Base-by-base conservation (phyloP, 2,888 invertebrate species). In the Orthosia gracilis region DNA sequence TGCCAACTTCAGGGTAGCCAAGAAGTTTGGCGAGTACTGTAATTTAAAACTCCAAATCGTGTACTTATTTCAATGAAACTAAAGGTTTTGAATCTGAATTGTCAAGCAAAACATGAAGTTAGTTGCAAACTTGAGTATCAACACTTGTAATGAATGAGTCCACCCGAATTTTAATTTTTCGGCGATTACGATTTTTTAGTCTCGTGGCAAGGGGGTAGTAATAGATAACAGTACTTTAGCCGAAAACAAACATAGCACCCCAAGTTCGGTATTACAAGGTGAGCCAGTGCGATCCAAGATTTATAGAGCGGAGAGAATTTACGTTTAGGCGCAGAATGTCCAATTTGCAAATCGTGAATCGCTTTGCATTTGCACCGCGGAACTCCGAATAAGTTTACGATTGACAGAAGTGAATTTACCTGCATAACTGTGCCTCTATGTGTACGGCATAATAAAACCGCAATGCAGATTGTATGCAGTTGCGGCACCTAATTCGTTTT, bases 381-480 rank as follows among this genome's bases (percentile, higher is more conserved):
- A 61, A 12, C 47, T 45, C 26, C 17, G 12, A 31, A n/a, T 59
- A 49, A 13, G 40, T 63, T 21, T 45, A 54, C 58, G 49, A 49
- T 26, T 49, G 18, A 52, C 47, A 40, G 45, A 31, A 63, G 15
- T 4, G 13, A 58, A 47, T 68, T 47, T 15, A 40, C 23, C 52
- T 65, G 50, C 23, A n/a, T 61, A 40, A 55, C n/a, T 58, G n/a
- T 52, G 45, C 45, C 18, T 26, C 15, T 45, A 21, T n/a, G 12
- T 40, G 12, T 45, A 21, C 23, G 12, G 40, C 5, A 23, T 66
- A 47, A 49, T 49, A 52, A 52, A 47, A 23, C 65, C 40, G 75
- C 81, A 77, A 49, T 77, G 77, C 77, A 73, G 59, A 17, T 12
- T 47, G 55, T 23, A 73, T 55, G 55, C 26, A 18, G 52, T 17